These are phyloP conservation scores for Vulpes ferrilata DNA, from an alignment of 2,113 vertebrate species.

Conservation along the genomic window DNA sequence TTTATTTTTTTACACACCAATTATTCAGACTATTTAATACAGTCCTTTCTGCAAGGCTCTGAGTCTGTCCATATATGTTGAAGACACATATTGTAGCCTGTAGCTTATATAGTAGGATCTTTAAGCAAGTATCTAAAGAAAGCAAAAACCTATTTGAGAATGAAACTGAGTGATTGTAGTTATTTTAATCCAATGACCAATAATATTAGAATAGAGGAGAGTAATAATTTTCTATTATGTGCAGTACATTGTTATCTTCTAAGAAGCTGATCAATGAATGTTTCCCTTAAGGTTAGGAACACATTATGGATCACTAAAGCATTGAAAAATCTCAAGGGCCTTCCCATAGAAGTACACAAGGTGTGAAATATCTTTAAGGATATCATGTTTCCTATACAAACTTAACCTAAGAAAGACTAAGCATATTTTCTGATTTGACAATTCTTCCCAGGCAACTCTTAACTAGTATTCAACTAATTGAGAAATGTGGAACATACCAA, in stretches of 20 bases:
- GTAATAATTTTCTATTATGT: neutral
- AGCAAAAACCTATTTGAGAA: neutral
- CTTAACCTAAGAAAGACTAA: neutral
- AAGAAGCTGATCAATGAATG: neutral
- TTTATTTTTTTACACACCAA: neutral
- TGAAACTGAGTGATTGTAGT: neutral
- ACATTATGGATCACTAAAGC: neutral
- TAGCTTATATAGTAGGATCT: neutral
- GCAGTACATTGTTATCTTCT: neutral
- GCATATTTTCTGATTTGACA: neutral
- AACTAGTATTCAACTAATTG: neutral
- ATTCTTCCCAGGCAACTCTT: neutral
- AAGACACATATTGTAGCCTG: neutral
- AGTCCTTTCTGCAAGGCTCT: neutral
- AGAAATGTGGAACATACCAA: neutral
- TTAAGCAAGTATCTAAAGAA: neutral
- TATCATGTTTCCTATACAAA: neutral
- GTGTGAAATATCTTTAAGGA: neutral
- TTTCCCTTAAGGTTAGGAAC: neutral
- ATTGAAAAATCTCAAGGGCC: neutral
- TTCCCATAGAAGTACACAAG: neutral
- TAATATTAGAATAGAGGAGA: neutral
- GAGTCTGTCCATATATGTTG: neutral
- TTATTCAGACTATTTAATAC: neutral
- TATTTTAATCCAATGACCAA: slow-evolving; percentile 3